phyloP scores from a whole-genome alignment of 2,888 invertebrate genomes.

The Drosophila subsilvestris region DNA sequence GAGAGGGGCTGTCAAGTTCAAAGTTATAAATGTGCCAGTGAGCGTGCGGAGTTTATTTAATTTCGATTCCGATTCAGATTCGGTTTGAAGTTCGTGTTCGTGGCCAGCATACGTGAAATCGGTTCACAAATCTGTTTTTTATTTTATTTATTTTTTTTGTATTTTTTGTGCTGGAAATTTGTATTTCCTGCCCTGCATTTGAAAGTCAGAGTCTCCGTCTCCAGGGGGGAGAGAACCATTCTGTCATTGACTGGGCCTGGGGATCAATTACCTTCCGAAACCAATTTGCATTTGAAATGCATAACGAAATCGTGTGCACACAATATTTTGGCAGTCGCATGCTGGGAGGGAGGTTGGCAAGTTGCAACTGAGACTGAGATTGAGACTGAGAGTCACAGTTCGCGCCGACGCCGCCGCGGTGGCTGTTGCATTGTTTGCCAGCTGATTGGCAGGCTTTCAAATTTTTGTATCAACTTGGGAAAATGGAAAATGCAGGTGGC shows the following conservation, averaged over 20 bases:
- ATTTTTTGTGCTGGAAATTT: slow-evolving; percentile 7
- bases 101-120: slow-evolving; percentile 66
- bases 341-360: slow-evolving; percentile 46
- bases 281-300: slow-evolving; percentile 79
- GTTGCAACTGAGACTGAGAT: not conserved
- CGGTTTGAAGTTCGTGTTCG: slow-evolving; percentile 20
- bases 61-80: slow-evolving; percentile 38
- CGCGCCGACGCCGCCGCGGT: not conserved
- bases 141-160: not conserved
- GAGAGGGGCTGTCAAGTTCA: slow-evolving; percentile 72
- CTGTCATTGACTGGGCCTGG: slow-evolving; percentile 61
- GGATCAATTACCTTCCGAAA: slow-evolving; percentile 79
- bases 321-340: slow-evolving; percentile 74
- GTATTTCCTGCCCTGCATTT: slow-evolving; percentile 67
- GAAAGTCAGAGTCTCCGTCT: slow-evolving; percentile 52
- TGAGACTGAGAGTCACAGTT: too few species aligned
- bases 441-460: slow-evolving; percentile 78
- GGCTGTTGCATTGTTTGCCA: slow-evolving; percentile 52
- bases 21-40: slow-evolving; percentile 75
- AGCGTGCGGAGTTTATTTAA: slow-evolving; percentile 68
- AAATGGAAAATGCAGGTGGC: slow-evolving; percentile 66
- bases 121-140: slow-evolving; percentile 37
- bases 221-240: slow-evolving; percentile 53
- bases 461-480: slow-evolving; percentile 39
- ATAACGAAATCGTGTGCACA: slow-evolving; percentile 75